A percentile compares a stretch with the other conserved stretches of the same genome.
Evolutionary conservation across 2,113 vertebrate genomes (phyloP).

Genomic region (Drymodes brunneopygia): DNA sequence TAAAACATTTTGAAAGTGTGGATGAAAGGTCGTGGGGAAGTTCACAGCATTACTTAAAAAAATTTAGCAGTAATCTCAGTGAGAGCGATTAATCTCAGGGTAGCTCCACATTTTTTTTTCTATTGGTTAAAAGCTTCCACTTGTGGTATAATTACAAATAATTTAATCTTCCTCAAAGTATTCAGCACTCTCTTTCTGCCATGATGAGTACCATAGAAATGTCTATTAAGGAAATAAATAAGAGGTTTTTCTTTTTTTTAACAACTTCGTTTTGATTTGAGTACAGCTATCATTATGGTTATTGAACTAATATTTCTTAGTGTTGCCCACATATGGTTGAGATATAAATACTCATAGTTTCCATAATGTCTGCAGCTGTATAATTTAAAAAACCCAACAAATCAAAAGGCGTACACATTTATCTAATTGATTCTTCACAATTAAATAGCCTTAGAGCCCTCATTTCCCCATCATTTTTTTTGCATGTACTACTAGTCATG

Average conservation of each 20-base stretch:
- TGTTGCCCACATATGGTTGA: conserved; percentile 29
- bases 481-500: not conserved
- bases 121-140: conserved; percentile 52
- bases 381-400: conserved; percentile 46
- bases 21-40: not conserved
- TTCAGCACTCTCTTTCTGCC: conserved; percentile 16
- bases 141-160: conserved; percentile 45
- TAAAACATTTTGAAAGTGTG: conserved; percentile 23
- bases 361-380: conserved; percentile 53
- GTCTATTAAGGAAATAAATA: conserved; percentile 60
- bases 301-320: conserved; percentile 67
- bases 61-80: not conserved
- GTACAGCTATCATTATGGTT: conserved; percentile 50
- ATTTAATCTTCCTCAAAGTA: conserved; percentile 31
- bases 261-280: conserved; percentile 38
- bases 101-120: not conserved
- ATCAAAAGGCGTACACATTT: conserved; percentile 38
- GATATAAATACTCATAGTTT: conserved; percentile 62
- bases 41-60: conserved; percentile 1
- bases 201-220: conserved; percentile 59
- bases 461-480: conserved; percentile 34
- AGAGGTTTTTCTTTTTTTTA: conserved; percentile 56
- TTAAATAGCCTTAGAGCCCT: conserved; percentile 27
- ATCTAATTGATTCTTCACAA: conserved; percentile 48
- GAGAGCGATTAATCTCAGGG: not conserved